A percentile compares a stretch with the other conserved stretches of the same genome.
Conservation (phyloP, 2,888 invertebrate genomes). For the Galeopsomyia nigrocyanea region DNA sequence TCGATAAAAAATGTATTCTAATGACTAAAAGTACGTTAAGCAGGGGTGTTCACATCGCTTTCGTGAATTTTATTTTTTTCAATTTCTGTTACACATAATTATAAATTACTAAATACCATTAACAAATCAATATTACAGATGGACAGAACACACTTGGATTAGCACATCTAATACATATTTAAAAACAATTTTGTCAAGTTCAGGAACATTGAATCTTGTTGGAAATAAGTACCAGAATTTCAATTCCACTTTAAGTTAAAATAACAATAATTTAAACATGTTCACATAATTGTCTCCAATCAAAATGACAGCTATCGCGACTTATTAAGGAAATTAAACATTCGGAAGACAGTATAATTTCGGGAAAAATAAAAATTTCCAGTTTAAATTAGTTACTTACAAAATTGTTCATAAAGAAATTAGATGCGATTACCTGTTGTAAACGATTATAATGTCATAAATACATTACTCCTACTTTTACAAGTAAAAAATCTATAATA, state of each 20-base stretch:
- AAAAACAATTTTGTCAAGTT: constrained; percentile 30
- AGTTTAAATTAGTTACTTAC: background rate
- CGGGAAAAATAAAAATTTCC: constrained; percentile 5
- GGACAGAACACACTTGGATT: constrained; percentile 11
- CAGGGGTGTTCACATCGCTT: too few species aligned
- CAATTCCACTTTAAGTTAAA: constrained; percentile 10
- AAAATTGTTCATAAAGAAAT: constrained; percentile 42
- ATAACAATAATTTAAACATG: too few species aligned
- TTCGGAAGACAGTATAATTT: constrained; percentile 44
- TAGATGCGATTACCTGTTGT: constrained; percentile 12
- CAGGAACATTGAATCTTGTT: background rate
- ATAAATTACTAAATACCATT: background rate
- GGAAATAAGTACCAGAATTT: constrained; percentile 2
- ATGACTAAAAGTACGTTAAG: too few species aligned
- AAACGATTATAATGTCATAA: background rate
- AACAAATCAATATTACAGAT: constrained; percentile 4
- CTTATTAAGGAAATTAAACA: too few species aligned
- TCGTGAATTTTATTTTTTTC: constrained; percentile 11
- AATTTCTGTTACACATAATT: constrained; percentile 15
- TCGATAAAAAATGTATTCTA: too few species aligned
- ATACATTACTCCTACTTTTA: too few species aligned
- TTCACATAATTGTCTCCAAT: too few species aligned
- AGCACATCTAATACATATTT: constrained; percentile 35
- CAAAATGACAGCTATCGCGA: too few species aligned
- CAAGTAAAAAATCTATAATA: too few species aligned